These are phyloP conservation scores for Drosophila kikkawai DNA, from an alignment of 1,140 invertebrate genomes.

Conservation along the genomic window DNA sequence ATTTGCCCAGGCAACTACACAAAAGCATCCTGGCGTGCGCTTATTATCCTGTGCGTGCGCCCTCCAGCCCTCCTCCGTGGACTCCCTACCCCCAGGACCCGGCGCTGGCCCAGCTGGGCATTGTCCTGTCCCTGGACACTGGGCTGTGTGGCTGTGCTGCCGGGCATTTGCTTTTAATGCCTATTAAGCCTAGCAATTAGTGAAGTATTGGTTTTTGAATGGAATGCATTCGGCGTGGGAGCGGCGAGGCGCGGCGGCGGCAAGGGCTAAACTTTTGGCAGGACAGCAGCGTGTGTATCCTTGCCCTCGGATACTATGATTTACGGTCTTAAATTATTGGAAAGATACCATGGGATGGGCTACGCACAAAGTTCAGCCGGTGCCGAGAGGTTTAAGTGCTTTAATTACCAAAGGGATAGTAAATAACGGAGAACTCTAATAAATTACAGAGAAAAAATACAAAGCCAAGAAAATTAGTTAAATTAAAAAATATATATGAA, in stretches of 20 bases:
- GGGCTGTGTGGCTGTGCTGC: constrained; percentile 46
- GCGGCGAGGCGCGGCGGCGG: constrained; percentile 16
- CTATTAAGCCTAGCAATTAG: constrained; percentile 81
- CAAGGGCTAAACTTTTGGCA: constrained; percentile 21
- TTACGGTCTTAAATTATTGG: constrained; percentile 63
- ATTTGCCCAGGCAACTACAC: constrained; percentile 72
- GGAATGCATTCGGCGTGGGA: constrained; percentile 42
- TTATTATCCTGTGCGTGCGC: constrained; percentile 78
- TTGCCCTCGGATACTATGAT: constrained; percentile 54
- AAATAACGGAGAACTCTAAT: background rate
- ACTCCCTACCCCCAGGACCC: constrained; percentile 8
- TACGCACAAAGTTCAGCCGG: background rate
- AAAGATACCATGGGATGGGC: background rate
- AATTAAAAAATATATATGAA: too few species aligned
- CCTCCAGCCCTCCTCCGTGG: background rate
- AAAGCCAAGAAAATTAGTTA: too few species aligned
- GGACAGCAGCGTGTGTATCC: constrained; percentile 18
- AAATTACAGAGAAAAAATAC: background rate
- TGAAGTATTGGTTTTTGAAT: constrained; percentile 80
- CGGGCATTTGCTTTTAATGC: constrained; percentile 80
- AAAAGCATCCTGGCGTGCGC: constrained; percentile 79
- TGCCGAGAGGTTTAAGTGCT: constrained; percentile 11
- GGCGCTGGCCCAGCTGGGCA: constrained; percentile 61
- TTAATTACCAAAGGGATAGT: constrained; percentile 8
- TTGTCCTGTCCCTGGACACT: constrained; percentile 67